phyloP scores from a whole-genome alignment of 2,888 invertebrate genomes.

The Monoplex corrugatus region DNA sequence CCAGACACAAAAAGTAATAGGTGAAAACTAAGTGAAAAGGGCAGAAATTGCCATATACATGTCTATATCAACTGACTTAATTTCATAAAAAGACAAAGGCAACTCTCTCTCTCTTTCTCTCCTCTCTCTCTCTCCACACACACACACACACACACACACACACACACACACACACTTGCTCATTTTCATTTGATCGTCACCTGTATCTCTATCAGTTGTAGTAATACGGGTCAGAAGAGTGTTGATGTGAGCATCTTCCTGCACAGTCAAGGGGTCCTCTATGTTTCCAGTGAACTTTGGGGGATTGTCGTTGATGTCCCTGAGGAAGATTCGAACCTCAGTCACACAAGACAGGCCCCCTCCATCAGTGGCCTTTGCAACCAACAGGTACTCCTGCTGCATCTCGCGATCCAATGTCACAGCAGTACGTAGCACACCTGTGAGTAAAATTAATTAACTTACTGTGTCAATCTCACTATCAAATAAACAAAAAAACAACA shows the following conservation, averaged over 20 bases:
- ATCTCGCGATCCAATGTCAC: constrained; percentile 91
- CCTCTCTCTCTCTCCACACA: background rate
- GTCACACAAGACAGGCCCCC: constrained; percentile 78
- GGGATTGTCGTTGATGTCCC: constrained; percentile 97
- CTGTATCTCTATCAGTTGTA: constrained; percentile 84
- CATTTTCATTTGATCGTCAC: constrained; percentile 69
- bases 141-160: no score
- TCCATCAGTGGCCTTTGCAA: constrained; percentile 92
- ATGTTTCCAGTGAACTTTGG: constrained; percentile 90
- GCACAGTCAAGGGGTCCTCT: constrained; percentile 92
- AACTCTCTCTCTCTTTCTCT: background rate
- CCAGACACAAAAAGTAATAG: background rate
- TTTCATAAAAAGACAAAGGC: background rate
- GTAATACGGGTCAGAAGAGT: constrained; percentile 85
- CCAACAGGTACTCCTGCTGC: constrained; percentile 87
- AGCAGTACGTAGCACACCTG: constrained; percentile 88
- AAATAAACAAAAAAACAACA: no score
- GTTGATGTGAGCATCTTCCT: constrained; percentile 93
- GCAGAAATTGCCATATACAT: background rate
- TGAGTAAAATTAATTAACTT: background rate
- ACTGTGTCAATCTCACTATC: no score
- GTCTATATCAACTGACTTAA: background rate
- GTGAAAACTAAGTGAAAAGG: background rate
- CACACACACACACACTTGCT: no score
- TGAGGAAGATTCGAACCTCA: constrained; percentile 91